Evolutionary conservation across 1,140 invertebrate genomes (phyloP), one percentile per base, ranked within the genome.

Genomic region (Ctenoplectra terminalis): DNA sequence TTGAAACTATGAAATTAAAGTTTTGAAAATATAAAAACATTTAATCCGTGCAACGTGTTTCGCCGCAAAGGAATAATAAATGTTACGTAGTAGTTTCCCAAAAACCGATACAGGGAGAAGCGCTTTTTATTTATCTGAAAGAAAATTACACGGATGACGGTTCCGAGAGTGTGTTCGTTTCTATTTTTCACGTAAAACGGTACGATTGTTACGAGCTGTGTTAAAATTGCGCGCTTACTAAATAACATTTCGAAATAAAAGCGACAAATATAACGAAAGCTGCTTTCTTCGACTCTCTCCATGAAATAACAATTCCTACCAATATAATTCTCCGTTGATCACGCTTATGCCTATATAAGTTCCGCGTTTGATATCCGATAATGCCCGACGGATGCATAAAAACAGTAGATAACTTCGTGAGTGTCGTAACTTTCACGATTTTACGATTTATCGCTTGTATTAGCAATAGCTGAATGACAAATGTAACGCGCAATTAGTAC

Each of bases 171-270:
- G n/a, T 34, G 20, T 46, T 11, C 34, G 11, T 60, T 48, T 31
- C 54, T 20, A 56, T 9, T 50, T 61, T 74, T 34, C 43, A 23
- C n/a, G 70, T 7, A 15, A 1, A 56, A 20, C 31, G 15, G 46
- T 17, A 15, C 54, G 3, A 50, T 46, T 2, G 56, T n/a, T 60
- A 61, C 71, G 71, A 37, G 7, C 2, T 29, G 48, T 11, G 34
- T 64, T 29, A 2, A 50, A 75, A 75, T 63, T 74, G 31, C 37
- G 5, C 60, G 48, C 20, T 31, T 76, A 11, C 61, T 20, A 69
- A 69, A 58, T 48, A 69, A 43, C 37, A 23, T n/a, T 46, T 46
- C 29, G 23, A 69, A 48, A 77, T 46, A 11, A 69, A 77, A 23
- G 63, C 50, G n/a, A n/a, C n/a, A n/a, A n/a, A n/a, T n/a, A n/a